phyloP scores from a whole-genome alignment of 2,888 invertebrate species.

The Lithophane socia region DNA sequence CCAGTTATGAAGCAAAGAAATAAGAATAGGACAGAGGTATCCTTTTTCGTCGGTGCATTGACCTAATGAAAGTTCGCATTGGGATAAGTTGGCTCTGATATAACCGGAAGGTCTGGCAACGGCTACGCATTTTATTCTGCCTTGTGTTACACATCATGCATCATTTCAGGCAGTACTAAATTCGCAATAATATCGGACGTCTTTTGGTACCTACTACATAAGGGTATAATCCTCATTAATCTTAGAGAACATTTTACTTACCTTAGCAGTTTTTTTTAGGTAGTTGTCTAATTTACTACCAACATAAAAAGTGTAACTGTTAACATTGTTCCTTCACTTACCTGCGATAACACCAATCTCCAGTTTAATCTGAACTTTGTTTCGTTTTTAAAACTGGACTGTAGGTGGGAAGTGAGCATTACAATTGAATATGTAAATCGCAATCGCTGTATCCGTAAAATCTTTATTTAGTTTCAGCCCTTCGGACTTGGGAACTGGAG shows the following conservation, averaged over 20 bases:
- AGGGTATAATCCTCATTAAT: not conserved
- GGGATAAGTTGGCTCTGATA: constrained; percentile 56
- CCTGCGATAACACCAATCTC: not conserved
- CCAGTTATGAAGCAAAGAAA: constrained; percentile 31
- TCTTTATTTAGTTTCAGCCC: constrained; percentile 17
- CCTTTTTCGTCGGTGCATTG: constrained; percentile 62
- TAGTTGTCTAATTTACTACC: not conserved
- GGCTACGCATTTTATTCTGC: constrained; percentile 56
- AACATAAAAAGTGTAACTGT: not conserved
- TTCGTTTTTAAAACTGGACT: not conserved
- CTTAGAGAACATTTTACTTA: constrained; percentile 1
- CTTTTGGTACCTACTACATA: not conserved
- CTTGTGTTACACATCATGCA: constrained; percentile 16
- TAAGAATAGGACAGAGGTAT: constrained; percentile 49
- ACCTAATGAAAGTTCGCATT: constrained; percentile 65
- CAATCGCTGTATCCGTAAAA: constrained; percentile 29
- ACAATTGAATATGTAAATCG: constrained; percentile 32
- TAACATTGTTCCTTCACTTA: not conserved
- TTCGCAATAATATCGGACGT: not conserved
- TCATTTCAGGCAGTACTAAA: not conserved
- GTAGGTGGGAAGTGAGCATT: not conserved
- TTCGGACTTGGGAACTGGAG: not conserved
- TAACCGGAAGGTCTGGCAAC: constrained; percentile 66
- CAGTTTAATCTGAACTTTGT: not conserved
- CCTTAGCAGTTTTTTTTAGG: not conserved